Evolutionary conservation across 1,140 invertebrate genomes (phyloP).

Genomic region (Cherax destructor): DNA sequence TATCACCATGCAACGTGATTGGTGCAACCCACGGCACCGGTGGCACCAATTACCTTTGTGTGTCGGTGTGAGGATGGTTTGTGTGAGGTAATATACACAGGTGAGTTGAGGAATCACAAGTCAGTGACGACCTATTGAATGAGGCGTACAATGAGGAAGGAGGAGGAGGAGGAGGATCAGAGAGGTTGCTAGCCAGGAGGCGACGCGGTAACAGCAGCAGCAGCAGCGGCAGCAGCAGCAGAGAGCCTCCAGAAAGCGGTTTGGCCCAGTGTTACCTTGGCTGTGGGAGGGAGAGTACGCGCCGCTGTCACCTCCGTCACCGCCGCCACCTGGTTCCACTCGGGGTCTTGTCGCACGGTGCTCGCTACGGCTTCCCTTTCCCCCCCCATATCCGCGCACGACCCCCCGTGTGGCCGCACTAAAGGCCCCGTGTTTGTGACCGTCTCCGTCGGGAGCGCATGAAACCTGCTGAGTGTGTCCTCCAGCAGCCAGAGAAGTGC

Average conservation of each 20-base stretch:
- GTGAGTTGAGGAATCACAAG: too few relatives aligned
- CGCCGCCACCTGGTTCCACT: conserved; percentile 8
- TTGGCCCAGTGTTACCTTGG: conserved; percentile 45
- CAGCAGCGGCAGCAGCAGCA: conserved; percentile 27
- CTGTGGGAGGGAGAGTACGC: conserved; percentile 51
- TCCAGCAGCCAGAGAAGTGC: background rate
- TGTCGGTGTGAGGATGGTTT: background rate
- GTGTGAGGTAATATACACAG: background rate
- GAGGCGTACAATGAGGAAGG: conserved; percentile 12
- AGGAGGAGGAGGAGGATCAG: conserved; percentile 36
- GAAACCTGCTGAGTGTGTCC: background rate
- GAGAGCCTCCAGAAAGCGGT: background rate
- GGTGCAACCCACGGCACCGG: too few relatives aligned
- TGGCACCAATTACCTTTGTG: background rate
- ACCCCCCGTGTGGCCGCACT: background rate
- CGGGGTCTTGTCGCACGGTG: background rate
- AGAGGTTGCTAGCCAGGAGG: conserved; percentile 6
- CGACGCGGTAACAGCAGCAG: background rate
- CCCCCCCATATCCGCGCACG: background rate
- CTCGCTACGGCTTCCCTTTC: background rate
- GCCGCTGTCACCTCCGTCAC: conserved; percentile 34
- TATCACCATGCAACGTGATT: too few relatives aligned
- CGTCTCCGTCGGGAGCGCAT: background rate
- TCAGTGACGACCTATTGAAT: background rate
- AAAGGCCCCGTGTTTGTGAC: background rate